Evolutionary conservation across 2,113 vertebrate species (phyloP).

Genomic region (Sylvia atricapilla): DNA sequence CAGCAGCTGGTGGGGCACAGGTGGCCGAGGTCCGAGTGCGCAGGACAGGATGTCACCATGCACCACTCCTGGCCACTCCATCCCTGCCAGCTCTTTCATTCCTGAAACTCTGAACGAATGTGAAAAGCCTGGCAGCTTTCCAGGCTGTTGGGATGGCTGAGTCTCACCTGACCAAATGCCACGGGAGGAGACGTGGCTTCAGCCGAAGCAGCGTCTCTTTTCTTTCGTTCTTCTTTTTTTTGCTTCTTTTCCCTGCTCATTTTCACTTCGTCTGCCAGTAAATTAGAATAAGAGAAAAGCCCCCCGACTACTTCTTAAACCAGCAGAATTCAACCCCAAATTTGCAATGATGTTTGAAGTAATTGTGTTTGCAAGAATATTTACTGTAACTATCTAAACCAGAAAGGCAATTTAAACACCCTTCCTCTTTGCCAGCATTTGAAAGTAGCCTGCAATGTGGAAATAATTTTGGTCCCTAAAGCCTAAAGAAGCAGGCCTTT

Average conservation of each 20-base stretch:
- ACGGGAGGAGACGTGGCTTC: fast-evolving
- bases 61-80: background rate
- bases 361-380: background rate
- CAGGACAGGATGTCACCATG: background rate
- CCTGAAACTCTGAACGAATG: background rate
- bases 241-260: background rate
- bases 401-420: constrained; percentile 22
- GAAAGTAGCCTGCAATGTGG: constrained; percentile 39
- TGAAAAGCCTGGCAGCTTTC: background rate
- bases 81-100: too few relatives aligned
- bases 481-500: constrained; percentile 40
- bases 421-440: background rate
- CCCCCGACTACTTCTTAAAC: background rate
- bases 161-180: background rate
- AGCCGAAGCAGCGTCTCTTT: background rate
- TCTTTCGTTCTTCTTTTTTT: background rate
- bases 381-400: constrained; percentile 8
- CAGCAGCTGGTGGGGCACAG: background rate
- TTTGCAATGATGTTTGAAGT: background rate
- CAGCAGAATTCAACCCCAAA: background rate
- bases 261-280: background rate
- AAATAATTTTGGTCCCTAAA: constrained; percentile 47
- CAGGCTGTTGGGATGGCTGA: background rate
- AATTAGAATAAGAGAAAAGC: background rate
- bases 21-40: background rate